Evolutionary conservation across 2,797 vertebrate species (phyloP).

Genomic region (Phyllotis vaccarum): DNA sequence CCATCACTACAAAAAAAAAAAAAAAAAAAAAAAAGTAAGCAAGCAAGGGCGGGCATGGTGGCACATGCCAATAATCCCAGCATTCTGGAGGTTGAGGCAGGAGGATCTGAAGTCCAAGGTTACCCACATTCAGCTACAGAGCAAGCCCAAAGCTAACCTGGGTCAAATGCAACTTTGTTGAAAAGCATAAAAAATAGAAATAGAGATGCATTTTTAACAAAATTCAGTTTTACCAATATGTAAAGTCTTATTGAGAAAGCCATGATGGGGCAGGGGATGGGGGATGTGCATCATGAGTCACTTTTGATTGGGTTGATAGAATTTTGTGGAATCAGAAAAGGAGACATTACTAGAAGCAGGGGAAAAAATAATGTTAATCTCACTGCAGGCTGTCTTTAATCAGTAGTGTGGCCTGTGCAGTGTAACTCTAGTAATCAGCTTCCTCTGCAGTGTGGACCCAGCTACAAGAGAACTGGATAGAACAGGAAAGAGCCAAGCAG

Average conservation of each 20-base stretch:
- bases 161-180: not conserved
- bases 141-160: not conserved
- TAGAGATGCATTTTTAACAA: not conserved
- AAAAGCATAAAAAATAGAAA: not conserved
- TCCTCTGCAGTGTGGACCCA: not conserved
- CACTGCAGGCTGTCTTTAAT: not conserved
- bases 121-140: not conserved
- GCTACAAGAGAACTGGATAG: not conserved
- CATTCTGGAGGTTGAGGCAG: not conserved
- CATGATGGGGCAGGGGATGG: too few relatives aligned
- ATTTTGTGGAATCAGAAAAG: not conserved
- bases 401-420: too few relatives aligned
- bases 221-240: conserved; percentile 13
- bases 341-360: not conserved
- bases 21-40: not conserved
- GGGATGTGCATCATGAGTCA: not conserved
- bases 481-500: not conserved
- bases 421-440: not conserved
- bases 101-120: not conserved
- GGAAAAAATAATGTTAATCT: not conserved
- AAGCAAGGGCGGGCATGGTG: not conserved
- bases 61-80: not conserved
- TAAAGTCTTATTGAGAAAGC: not conserved
- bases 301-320: not conserved
- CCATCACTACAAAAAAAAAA: not conserved